A percentile compares a stretch with the other conserved stretches of the same genome.
These are phyloP conservation scores for Phymatocera aterrima DNA, from an alignment of 2,888 invertebrate species.

Conservation along the genomic window DNA sequence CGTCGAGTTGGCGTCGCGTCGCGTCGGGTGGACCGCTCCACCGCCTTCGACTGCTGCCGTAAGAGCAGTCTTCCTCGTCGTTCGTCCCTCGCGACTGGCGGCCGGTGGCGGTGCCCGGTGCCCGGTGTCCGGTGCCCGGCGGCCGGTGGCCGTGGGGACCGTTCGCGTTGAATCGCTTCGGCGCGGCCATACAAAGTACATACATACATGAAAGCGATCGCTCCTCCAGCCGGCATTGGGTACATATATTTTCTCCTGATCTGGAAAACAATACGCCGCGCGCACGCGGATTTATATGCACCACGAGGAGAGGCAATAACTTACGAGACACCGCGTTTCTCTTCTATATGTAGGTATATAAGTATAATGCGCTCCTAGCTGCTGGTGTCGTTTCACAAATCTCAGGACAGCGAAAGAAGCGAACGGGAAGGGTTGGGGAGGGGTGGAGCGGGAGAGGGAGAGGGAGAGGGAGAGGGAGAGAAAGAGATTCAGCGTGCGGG, in stretches of 20 bases:
- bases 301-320: slow-evolving; percentile 68
- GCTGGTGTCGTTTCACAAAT: slow-evolving; percentile 60
- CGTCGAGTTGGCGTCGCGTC: background rate
- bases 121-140: too few relatives aligned
- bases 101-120: too few relatives aligned
- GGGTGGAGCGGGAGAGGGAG: background rate
- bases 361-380: slow-evolving; percentile 52
- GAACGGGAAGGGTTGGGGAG: too few relatives aligned
- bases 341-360: slow-evolving; percentile 20
- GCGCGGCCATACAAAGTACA: slow-evolving; percentile 41
- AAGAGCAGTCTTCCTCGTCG: slow-evolving; percentile 13
- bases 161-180: slow-evolving; percentile 26
- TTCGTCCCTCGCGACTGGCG: slow-evolving; percentile 5
- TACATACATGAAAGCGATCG: slow-evolving; percentile 43
- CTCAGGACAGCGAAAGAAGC: slow-evolving; percentile 4
- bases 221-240: slow-evolving; percentile 50
- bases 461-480: too few relatives aligned
- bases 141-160: background rate
- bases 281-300: slow-evolving; percentile 71
- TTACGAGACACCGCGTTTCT: slow-evolving; percentile 62
- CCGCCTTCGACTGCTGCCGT: background rate
- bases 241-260: slow-evolving; percentile 74
- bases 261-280: slow-evolving; percentile 73
- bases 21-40: background rate
- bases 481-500: too few relatives aligned